These are phyloP conservation scores for Ancistrus triradiatus DNA, from an alignment of 2,113 vertebrate genomes.

Conservation along the genomic window DNA sequence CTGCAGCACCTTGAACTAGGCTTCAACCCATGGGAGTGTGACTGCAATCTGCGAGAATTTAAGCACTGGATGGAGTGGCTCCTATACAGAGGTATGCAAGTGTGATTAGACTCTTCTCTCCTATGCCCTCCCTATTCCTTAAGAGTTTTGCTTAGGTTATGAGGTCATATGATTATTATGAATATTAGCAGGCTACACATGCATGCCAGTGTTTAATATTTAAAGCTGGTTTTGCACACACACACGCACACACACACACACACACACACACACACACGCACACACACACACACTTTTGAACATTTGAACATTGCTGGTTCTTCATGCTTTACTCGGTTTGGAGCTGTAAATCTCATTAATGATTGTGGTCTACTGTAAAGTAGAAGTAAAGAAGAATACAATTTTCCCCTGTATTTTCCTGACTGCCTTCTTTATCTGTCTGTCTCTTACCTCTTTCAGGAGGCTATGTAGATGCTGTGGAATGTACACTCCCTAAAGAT, in stretches of 20 bases:
- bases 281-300: no score
- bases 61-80: conserved; percentile 99
- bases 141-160: no score
- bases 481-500: conserved; percentile 94
- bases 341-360: conserved; percentile 20
- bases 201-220: no score
- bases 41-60: conserved; percentile 94
- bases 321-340: neutral
- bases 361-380: neutral
- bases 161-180: no score
- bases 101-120: neutral
- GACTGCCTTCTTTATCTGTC: neutral
- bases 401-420: no score
- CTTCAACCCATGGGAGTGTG: conserved; percentile 96
- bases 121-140: neutral
- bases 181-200: no score
- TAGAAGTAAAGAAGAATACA: no score
- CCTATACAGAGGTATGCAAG: conserved; percentile 83
- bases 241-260: no score
- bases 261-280: no score
- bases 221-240: no score
- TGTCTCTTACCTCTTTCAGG: conserved; percentile 66
- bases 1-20: conserved; percentile 88
- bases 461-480: conserved; percentile 89
- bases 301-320: neutral